Evolutionary conservation across 2,888 invertebrate species (phyloP).

Genomic region (Drosophila nr. medialis): DNA sequence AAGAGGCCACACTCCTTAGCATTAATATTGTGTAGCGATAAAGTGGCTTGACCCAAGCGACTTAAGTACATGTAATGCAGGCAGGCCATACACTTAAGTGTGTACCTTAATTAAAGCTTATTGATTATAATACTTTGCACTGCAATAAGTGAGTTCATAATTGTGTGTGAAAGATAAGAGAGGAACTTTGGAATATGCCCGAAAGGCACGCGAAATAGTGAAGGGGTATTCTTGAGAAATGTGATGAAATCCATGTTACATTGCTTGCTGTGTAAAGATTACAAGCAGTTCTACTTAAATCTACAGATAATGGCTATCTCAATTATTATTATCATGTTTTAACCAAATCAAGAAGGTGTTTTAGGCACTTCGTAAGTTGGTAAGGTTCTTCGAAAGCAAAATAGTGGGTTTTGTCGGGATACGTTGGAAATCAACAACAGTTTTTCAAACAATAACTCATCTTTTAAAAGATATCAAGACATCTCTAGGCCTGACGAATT

Average conservation of each 20-base stretch:
- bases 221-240: background rate
- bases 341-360: background rate
- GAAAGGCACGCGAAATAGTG: background rate
- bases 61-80: conserved; percentile 49
- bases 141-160: conserved; percentile 12
- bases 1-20: conserved; percentile 33
- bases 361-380: background rate
- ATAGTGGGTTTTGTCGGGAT: background rate
- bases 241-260: background rate
- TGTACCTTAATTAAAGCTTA: conserved; percentile 33
- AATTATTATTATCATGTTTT: background rate
- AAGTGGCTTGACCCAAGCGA: conserved; percentile 25
- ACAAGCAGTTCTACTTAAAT: background rate
- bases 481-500: background rate
- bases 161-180: conserved; percentile 18
- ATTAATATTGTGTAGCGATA: conserved; percentile 34
- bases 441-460: background rate
- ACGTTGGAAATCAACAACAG: background rate
- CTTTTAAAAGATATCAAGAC: background rate
- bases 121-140: conserved; percentile 6
- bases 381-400: background rate
- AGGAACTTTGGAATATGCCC: background rate
- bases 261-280: background rate
- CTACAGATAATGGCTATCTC: background rate
- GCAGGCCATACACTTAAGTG: conserved; percentile 37